Evolutionary conservation across 2,797 vertebrate genomes (phyloP).

Genomic region (Lepilemur ruficaudatus): DNA sequence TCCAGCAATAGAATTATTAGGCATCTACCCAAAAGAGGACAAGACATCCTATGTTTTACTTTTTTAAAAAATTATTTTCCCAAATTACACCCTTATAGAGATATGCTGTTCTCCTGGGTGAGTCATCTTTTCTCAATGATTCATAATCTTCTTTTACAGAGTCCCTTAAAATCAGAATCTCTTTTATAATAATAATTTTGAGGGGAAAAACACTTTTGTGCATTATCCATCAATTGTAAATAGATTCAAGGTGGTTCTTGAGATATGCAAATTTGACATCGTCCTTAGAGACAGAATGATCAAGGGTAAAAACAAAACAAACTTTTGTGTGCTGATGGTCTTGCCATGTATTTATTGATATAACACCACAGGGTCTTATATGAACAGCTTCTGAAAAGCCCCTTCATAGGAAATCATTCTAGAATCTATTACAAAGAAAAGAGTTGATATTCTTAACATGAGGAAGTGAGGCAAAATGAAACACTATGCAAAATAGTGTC

Average conservation of each 20-base stretch:
- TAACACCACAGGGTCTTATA: neutral
- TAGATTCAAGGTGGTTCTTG: neutral
- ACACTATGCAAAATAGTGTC: neutral
- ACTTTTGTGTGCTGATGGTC: neutral
- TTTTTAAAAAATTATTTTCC: conserved; percentile 5
- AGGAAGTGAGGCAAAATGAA: neutral
- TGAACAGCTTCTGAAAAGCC: neutral
- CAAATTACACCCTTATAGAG: neutral
- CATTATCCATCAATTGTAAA: conserved; percentile 25
- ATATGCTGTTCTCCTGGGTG: neutral
- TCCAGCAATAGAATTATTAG: too few species aligned
- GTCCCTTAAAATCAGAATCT: conserved; percentile 25
- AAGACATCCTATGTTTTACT: too few species aligned
- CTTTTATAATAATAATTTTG: conserved; percentile 27
- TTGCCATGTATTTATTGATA: neutral
- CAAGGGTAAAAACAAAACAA: neutral
- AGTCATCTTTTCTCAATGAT: conserved; percentile 43
- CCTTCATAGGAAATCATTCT: neutral
- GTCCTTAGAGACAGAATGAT: neutral
- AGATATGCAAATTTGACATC: neutral
- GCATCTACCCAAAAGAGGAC: too few species aligned
- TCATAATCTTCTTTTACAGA: conserved; percentile 3
- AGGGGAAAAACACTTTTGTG: neutral
- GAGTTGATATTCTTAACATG: neutral
- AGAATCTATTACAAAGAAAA: neutral